Evolutionary conservation across 1,140 invertebrate species (phyloP), one percentile per base, ranked within the genome.

Genomic region (Xylocopa sonorina): DNA sequence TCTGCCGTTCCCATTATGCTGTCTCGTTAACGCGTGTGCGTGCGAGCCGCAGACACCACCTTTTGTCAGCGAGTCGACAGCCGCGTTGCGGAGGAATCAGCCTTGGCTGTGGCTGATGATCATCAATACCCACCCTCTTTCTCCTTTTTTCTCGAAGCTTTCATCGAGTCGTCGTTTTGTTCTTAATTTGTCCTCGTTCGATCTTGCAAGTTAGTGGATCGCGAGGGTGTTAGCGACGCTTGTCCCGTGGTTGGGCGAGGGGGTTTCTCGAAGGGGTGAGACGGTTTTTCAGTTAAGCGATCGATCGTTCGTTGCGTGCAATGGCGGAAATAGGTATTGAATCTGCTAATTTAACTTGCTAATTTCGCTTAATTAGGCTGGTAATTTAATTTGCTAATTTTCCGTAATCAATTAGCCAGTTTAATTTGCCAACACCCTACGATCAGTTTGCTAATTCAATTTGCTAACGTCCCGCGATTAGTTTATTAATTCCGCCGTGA

Each of bases 21-120:
- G 55, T 53, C 29, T 57, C 51, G 72, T 74, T 64, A 74, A 67
- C 43, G 66, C 43, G 34, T 43, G 41, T 46, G 16, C 24, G 29
- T 18, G 69, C 24, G 69, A 71, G 12, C 2, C 12, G 14, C 14
- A 24, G 53, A 14, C 18, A 27, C 38, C 3, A 14, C 3, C 41
- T 34, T 58, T 58, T 48, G 51, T 50, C 53, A 16, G 18, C n/a
- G 6, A 2, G 27, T 12, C 34, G 41, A 57, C 41, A 21, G 21
- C 74, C 27, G 14, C 16, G 38, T 43, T 41, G 21, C 58, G 14
- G 14, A 41, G 34, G 27, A 16, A 43, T 53, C 29, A 12, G 32
- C 27, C 3, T 9, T 3, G 21, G 34, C 41, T 21, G 50, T 1
- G 29, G 51, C 51, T 76, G 73, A 76, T 76, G 73, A 76, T 67